These are phyloP conservation scores for Netelia inedita DNA, from an alignment of 2,888 invertebrate genomes.

Conservation along the genomic window DNA sequence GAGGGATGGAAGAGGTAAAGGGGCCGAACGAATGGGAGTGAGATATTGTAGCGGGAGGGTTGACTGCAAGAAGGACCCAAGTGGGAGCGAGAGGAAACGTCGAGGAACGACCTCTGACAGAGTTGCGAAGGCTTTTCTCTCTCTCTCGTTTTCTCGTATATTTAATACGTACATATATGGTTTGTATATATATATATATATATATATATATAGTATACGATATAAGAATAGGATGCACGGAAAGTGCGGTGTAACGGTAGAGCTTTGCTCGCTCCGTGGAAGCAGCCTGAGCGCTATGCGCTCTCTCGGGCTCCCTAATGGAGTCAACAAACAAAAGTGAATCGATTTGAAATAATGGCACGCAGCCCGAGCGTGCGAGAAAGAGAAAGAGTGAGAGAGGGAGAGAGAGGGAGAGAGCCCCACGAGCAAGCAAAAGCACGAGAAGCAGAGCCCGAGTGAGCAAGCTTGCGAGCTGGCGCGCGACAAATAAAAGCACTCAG, in stretches of 20 bases:
- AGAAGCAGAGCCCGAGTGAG: slow-evolving; percentile 54
- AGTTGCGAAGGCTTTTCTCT: slow-evolving; percentile 44
- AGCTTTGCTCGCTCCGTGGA: slow-evolving; percentile 67
- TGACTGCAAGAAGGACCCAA: slow-evolving; percentile 13
- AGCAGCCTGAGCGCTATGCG: slow-evolving; percentile 51
- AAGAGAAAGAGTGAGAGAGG: slow-evolving; percentile 54
- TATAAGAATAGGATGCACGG: slow-evolving; percentile 40
- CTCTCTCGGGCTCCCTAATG: slow-evolving; percentile 76
- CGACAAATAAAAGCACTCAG: slow-evolving; percentile 84
- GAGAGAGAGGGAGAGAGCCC: not conserved
- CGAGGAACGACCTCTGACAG: slow-evolving; percentile 28
- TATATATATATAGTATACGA: not conserved
- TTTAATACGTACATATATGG: not conserved
- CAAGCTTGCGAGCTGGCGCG: slow-evolving; percentile 73
- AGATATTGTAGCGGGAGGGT: not conserved
- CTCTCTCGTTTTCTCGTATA: slow-evolving; percentile 8
- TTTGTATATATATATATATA: not conserved
- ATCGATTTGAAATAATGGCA: slow-evolving; percentile 83
- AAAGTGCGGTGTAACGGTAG: slow-evolving; percentile 62
- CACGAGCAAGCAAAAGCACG: slow-evolving; percentile 47
- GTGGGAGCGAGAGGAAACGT: slow-evolving; percentile 20
- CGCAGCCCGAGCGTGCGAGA: slow-evolving; percentile 74
- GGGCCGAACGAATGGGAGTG: not conserved
- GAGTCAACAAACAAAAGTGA: slow-evolving; percentile 84
- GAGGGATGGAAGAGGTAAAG: slow-evolving; percentile 22